Percentiles rank a stretch among this genome's conserved stretches.
phyloP scores from a whole-genome alignment of 1,140 invertebrate species.

The Penaeus japonicus region DNA sequence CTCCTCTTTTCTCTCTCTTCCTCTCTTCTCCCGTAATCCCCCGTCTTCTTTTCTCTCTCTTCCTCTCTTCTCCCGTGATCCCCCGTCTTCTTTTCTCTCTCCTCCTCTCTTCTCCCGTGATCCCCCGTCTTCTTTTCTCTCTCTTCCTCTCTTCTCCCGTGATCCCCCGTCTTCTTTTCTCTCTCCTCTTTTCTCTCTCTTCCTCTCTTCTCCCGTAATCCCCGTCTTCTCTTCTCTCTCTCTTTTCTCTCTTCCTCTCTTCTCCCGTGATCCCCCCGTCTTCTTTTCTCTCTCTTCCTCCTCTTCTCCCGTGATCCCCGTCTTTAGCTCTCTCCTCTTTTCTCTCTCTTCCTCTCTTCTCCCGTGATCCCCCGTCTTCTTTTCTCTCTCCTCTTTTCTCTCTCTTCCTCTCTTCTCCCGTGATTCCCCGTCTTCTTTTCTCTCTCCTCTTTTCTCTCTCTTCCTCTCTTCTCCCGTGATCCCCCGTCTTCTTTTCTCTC shows the following conservation, averaged over 20 bases:
- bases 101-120: background rate
- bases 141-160: background rate
- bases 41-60: background rate
- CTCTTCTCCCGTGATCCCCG: background rate
- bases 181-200: background rate
- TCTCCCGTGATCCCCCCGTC: background rate
- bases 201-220: background rate
- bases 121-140: background rate
- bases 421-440: background rate
- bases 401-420: background rate
- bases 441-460: too few species aligned
- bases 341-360: background rate
- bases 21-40: background rate
- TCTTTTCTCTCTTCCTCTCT: background rate
- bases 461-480: background rate
- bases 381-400: background rate
- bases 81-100: background rate
- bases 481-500: too few species aligned
- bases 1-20: background rate
- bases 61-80: background rate
- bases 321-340: background rate
- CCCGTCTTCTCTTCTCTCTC: background rate
- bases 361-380: background rate
- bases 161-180: background rate
- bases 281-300: too few species aligned